Evolutionary conservation across 2,113 vertebrate genomes (phyloP).

Genomic region (Gadus macrocephalus): DNA sequence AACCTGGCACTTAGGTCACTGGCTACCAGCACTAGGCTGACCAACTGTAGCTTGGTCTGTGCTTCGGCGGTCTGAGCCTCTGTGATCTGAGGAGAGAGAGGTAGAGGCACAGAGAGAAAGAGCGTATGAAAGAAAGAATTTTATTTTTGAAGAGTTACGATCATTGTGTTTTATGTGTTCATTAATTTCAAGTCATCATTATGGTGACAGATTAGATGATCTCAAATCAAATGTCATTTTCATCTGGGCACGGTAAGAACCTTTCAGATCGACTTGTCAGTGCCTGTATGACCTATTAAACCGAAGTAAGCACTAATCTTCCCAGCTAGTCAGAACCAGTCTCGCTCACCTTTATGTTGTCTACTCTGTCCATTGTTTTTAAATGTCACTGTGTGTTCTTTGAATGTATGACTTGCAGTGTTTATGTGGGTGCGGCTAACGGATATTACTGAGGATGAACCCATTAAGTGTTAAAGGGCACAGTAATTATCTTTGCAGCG

Average conservation of each 20-base stretch:
- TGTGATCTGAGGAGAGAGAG: slow-evolving; percentile 26
- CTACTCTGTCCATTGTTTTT: background rate
- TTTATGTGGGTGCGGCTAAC: too few relatives aligned
- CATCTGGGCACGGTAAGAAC: background rate
- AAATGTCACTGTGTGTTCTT: background rate
- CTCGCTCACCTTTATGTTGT: background rate
- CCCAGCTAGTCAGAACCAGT: background rate
- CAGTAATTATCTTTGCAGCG: background rate
- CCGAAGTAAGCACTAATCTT: background rate
- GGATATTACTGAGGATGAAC: too few relatives aligned
- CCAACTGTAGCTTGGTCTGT: slow-evolving; percentile 33
- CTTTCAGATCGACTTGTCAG: background rate
- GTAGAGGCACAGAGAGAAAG: background rate
- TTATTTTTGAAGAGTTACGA: too few relatives aligned
- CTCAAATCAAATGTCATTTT: slow-evolving; percentile 6
- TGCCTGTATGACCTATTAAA: slow-evolving; percentile 16
- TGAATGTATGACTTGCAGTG: too few relatives aligned
- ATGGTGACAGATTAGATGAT: too few relatives aligned
- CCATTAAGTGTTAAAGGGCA: too few relatives aligned
- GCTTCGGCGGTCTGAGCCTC: slow-evolving; percentile 14
- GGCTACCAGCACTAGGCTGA: slow-evolving; percentile 12
- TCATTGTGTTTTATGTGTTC: too few relatives aligned
- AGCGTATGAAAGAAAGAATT: too few relatives aligned
- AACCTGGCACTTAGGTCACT: slow-evolving; percentile 21
- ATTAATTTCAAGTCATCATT: too few relatives aligned